Percentiles rank a stretch among this genome's conserved stretches.
Conservation (phyloP, 1,140 invertebrate genomes). For the Nymphalis io region DNA sequence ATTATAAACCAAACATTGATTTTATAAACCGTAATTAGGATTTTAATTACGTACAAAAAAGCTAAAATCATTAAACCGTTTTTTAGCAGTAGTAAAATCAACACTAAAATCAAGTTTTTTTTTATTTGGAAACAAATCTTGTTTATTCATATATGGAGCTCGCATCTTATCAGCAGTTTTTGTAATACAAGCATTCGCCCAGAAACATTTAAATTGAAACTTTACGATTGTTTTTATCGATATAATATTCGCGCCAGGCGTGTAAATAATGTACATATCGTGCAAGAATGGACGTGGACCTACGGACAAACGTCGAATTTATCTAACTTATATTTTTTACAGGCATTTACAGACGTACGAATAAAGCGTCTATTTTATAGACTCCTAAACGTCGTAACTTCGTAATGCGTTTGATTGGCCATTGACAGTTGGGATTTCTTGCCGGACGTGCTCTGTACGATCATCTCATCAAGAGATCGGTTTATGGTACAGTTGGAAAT, state of each 20-base stretch:
- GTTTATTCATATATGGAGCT: background rate
- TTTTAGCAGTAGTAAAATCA: background rate
- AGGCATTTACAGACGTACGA: slow-evolving; percentile 14
- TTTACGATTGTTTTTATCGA: slow-evolving; percentile 67
- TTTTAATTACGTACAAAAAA: background rate
- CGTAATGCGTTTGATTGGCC: slow-evolving; percentile 21
- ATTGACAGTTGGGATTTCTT: slow-evolving; percentile 16
- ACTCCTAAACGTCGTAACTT: slow-evolving; percentile 29
- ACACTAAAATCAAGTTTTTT: background rate
- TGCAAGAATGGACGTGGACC: slow-evolving; percentile 40
- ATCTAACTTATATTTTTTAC: slow-evolving; percentile 51
- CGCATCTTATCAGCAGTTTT: slow-evolving; percentile 15
- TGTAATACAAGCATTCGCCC: slow-evolving; percentile 1
- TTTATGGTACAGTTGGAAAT: too few relatives aligned
- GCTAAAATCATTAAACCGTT: background rate
- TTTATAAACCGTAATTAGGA: too few relatives aligned
- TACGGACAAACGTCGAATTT: slow-evolving; percentile 38
- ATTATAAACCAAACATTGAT: too few relatives aligned
- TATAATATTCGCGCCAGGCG: slow-evolving; percentile 47
- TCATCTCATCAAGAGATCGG: background rate
- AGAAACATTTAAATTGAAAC: slow-evolving; percentile 58
- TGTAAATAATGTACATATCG: slow-evolving; percentile 49
- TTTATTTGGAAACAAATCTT: background rate
- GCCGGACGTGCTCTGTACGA: slow-evolving; percentile 5
- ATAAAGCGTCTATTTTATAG: slow-evolving; percentile 33